These are phyloP conservation scores for Distichodus sexfasciatus DNA, from an alignment of 2,797 vertebrate genomes.

Conservation along the genomic window DNA sequence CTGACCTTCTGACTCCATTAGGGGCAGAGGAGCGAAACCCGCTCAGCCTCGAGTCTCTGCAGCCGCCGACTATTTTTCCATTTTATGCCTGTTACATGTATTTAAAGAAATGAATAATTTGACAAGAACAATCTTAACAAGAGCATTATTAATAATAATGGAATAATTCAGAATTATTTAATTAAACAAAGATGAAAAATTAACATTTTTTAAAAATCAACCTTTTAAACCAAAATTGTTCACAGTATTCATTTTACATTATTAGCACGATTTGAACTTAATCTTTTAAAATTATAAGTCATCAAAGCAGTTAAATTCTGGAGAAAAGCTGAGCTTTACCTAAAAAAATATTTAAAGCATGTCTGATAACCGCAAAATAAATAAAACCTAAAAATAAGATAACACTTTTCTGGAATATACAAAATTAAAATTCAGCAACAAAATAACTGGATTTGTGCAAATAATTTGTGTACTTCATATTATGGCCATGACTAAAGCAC, in stretches of 20 bases:
- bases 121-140: not conserved
- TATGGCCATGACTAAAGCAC: too few relatives aligned
- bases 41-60: constrained; percentile 49
- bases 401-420: too few relatives aligned
- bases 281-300: too few relatives aligned
- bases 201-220: not conserved
- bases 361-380: too few relatives aligned
- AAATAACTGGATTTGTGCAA: too few relatives aligned
- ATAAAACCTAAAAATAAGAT: too few relatives aligned
- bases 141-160: not conserved
- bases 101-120: not conserved
- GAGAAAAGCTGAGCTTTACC: too few relatives aligned
- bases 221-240: not conserved
- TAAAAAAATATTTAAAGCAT: too few relatives aligned
- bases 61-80: not conserved
- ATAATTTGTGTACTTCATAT: too few relatives aligned
- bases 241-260: not conserved
- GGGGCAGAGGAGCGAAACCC: constrained; percentile 57
- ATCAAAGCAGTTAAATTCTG: too few relatives aligned
- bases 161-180: not conserved
- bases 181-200: not conserved
- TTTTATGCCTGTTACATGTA: not conserved
- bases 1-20: constrained; percentile 69
- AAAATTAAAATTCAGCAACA: too few relatives aligned
- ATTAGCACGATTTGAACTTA: not conserved